These are phyloP conservation scores for Magallana gigas DNA, from an alignment of 1,140 invertebrate genomes.

Conservation along the genomic window DNA sequence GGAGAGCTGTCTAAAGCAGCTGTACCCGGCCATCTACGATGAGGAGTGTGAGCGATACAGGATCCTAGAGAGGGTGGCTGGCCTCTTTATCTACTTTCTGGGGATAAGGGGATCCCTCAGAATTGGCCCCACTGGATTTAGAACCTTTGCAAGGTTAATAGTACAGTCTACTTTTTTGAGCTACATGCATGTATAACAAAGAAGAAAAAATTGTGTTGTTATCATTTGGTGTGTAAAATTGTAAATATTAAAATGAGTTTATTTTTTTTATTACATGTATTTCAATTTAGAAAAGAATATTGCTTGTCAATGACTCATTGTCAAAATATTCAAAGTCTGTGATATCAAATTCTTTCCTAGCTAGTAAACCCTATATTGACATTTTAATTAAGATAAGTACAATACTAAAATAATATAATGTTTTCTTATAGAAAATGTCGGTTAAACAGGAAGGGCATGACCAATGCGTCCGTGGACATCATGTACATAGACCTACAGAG, in stretches of 20 bases:
- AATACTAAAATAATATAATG: too few relatives aligned
- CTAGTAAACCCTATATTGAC: too few relatives aligned
- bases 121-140: constrained; percentile 74
- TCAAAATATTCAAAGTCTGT: too few relatives aligned
- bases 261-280: too few relatives aligned
- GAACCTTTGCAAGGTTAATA: constrained; percentile 75
- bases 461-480: constrained; percentile 76
- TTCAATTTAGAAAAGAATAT: too few relatives aligned
- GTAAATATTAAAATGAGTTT: too few relatives aligned
- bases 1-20: constrained; percentile 70
- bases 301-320: too few relatives aligned
- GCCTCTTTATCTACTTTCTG: constrained; percentile 70
- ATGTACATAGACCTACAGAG: constrained; percentile 76
- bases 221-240: too few relatives aligned
- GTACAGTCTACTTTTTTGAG: neutral
- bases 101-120: constrained; percentile 69
- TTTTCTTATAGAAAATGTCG: constrained; percentile 71
- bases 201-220: too few relatives aligned
- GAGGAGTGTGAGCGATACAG: constrained; percentile 63
- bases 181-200: too few relatives aligned
- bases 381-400: neutral
- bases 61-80: constrained; percentile 68
- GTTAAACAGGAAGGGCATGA: constrained; percentile 70
- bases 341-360: too few relatives aligned
- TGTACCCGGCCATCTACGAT: constrained; percentile 71